Evolutionary conservation across 1,140 invertebrate genomes (phyloP), one percentile per base, ranked within the genome.

Genomic region (Eriosoma lanigerum): DNA sequence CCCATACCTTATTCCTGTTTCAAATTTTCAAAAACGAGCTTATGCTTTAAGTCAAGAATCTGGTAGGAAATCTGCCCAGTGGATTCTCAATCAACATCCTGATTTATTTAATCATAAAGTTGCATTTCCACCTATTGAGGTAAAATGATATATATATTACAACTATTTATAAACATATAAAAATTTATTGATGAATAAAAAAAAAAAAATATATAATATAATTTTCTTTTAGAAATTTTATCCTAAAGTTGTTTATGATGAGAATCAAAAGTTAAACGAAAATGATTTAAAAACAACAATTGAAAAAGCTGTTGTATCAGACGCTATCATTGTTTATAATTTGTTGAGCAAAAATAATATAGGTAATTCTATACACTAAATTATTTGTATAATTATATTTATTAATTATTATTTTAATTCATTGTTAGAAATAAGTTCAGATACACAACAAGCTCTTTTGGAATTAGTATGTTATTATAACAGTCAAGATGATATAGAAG

Each of bases 401-500:
- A 38, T 10, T 60, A 62, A 58, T 80, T 5, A 52, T 54, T 24
- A 3, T 62, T 38, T 29, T 81, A 1, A 76, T 62, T 50, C 1
- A n/a, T 81, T 60, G 81, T 81, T 82, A 82, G 86, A 86, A 80
- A 85, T 95, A 4, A 88, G 86, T 83, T 83, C 87, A n/a, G 88
- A 90, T 66, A 85, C 90, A 0, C 90, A 91, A 84, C 90, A 94
- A 82, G 86, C 89, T 19, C 86, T 96, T n/a, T 86, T 97, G 15
- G 93, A 97, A 86, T 84, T 96, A 19, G 84, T 96, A 4, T 95
- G 93, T 84, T 96, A 91, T 85, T 92, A 90, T 83, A 96, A 97
- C 86, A 88, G 89, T 82, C 86, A 90, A 70, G 90, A 93, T 81
- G 86, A 89, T 0, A 80, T 89, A 26, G 86, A 89, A 17, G 88